Evolutionary conservation across 2,888 invertebrate species (phyloP).

Genomic region (Drosophila koepferae): DNA sequence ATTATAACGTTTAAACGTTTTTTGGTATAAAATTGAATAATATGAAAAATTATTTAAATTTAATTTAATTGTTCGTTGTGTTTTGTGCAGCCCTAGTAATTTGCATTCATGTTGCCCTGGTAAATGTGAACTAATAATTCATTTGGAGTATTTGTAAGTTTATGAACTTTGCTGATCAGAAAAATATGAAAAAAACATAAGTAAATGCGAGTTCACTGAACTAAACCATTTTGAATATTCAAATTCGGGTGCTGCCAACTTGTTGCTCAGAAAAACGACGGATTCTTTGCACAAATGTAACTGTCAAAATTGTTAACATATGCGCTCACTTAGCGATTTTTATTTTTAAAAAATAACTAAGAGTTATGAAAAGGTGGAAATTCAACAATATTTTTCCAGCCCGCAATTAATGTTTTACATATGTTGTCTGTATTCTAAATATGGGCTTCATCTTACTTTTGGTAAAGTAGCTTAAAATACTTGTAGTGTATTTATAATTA

Average conservation of each 20-base stretch:
- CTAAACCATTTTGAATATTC: not conserved
- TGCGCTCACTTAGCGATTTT: not conserved
- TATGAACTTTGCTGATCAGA: not conserved
- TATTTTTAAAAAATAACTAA: not conserved
- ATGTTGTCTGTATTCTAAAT: not conserved
- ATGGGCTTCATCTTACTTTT: slow-evolving; percentile 4
- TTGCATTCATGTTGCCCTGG: not conserved
- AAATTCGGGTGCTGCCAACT: not conserved
- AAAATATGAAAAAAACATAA: not conserved
- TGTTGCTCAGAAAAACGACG: not conserved
- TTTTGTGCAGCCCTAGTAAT: slow-evolving; percentile 9
- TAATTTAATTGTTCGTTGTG: not conserved
- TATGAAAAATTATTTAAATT: not conserved
- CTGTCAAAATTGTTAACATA: not conserved
- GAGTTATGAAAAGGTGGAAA: not conserved
- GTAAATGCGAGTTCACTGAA: slow-evolving; percentile 1
- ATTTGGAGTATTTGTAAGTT: not conserved
- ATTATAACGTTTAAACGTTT: not conserved
- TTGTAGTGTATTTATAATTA: slow-evolving; percentile 24
- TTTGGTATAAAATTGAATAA: not conserved
- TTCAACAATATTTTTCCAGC: not conserved
- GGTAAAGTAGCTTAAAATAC: slow-evolving; percentile 54
- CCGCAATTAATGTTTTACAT: slow-evolving; percentile 12
- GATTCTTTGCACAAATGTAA: not conserved
- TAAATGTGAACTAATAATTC: not conserved